Evolutionary conservation across 2,113 vertebrate genomes (phyloP).

Genomic region (Centropus unirufus): DNA sequence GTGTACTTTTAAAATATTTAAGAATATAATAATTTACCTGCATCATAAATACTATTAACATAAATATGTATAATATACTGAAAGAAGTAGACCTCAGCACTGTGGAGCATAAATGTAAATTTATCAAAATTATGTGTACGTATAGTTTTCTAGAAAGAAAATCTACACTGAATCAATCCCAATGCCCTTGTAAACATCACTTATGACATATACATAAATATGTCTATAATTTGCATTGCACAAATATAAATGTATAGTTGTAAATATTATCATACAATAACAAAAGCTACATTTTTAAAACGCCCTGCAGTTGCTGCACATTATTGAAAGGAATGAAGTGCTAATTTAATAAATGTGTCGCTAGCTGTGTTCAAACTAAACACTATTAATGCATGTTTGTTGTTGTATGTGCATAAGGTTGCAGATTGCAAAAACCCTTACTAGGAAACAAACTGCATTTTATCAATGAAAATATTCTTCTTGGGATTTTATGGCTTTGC

Average conservation of each 20-base stretch:
- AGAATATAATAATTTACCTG: slow-evolving; percentile 70
- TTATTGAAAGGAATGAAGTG: slow-evolving; percentile 68
- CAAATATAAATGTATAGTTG: background rate
- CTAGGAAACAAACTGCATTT: slow-evolving; percentile 55
- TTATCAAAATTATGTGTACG: background rate
- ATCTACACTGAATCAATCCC: background rate
- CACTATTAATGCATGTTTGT: slow-evolving; percentile 47
- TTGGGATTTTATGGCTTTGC: slow-evolving; percentile 34
- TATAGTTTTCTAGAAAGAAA: background rate
- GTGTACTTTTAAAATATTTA: slow-evolving; percentile 67
- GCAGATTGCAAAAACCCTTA: slow-evolving; percentile 22
- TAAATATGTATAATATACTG: slow-evolving; percentile 1
- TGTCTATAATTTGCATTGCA: background rate
- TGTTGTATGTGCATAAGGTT: slow-evolving; percentile 16
- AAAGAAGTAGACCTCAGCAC: background rate
- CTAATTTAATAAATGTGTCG: slow-evolving; percentile 75
- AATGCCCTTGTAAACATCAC: background rate
- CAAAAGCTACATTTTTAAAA: slow-evolving; percentile 1
- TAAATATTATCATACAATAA: slow-evolving; percentile 8
- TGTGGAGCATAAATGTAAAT: background rate
- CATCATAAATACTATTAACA: slow-evolving; percentile 63
- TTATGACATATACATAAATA: background rate
- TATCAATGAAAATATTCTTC: slow-evolving; percentile 66
- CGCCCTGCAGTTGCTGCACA: slow-evolving; percentile 30
- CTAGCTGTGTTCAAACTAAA: slow-evolving; percentile 60